These are phyloP conservation scores for Napeogenes inachia DNA, from an alignment of 2,888 invertebrate genomes.

Conservation along the genomic window DNA sequence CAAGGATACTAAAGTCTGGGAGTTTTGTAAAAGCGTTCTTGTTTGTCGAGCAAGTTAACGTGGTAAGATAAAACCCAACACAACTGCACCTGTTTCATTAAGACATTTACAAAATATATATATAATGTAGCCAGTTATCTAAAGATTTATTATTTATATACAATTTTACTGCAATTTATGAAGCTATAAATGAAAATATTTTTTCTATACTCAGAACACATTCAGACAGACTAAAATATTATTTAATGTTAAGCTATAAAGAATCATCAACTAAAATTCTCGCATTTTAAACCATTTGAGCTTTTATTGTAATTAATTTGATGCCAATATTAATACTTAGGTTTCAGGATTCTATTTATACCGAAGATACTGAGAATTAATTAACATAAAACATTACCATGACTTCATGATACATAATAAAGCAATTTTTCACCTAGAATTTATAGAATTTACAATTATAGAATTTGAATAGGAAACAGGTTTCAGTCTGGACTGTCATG, in stretches of 20 bases:
- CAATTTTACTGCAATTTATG: too few relatives aligned
- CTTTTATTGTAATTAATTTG: too few relatives aligned
- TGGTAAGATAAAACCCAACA: slow-evolving; percentile 24
- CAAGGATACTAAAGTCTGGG: neutral
- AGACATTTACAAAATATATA: slow-evolving; percentile 14
- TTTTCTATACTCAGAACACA: too few relatives aligned
- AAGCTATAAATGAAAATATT: too few relatives aligned
- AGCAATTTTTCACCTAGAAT: neutral
- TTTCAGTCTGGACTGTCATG: neutral
- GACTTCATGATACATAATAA: neutral
- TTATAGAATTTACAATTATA: neutral
- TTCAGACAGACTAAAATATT: too few relatives aligned
- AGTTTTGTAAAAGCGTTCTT: slow-evolving; percentile 9
- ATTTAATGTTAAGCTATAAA: too few relatives aligned
- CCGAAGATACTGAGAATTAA: too few relatives aligned
- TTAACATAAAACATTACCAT: neutral
- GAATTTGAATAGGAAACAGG: slow-evolving; percentile 1
- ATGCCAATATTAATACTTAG: too few relatives aligned
- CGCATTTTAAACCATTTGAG: too few relatives aligned
- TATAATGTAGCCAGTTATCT: neutral
- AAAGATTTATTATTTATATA: too few relatives aligned
- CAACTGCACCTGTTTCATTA: slow-evolving; percentile 22
- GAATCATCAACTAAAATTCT: too few relatives aligned
- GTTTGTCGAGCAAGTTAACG: slow-evolving; percentile 13
- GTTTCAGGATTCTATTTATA: too few relatives aligned